Evolutionary conservation across 2,888 invertebrate genomes (phyloP), one percentile per base, ranked within the genome.

Genomic region (Dascillus cervinus): DNA sequence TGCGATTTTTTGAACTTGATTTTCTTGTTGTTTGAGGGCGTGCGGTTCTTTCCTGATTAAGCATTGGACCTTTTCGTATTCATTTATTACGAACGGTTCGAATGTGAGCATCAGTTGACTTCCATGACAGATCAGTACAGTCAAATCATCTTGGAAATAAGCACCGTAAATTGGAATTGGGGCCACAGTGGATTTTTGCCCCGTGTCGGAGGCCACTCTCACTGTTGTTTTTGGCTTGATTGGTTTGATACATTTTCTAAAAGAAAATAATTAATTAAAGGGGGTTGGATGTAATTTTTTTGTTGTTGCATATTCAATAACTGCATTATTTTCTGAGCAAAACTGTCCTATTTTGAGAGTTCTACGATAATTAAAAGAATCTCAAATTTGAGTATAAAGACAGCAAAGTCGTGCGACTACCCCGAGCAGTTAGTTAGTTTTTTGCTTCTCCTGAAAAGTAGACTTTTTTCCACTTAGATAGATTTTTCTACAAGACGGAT

Each of bases 141-240:
- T 64, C 4, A 65, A 53, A 4, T 64, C 54, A 11, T 58, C 62
- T 20, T 56, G 48, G 3, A 69, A 53, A 11, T 62, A 52, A 4
- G 66, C 71, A 10, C 68, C 66, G 31, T 70, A 39, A 27, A 80
- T 66, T 8, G 73, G 69, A 46, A 81, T 71, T 22, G 72, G 70
- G 39, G 67, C 62, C 3, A 73, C 69, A 3, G 62, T 53, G 21
- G 67, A 63, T 26, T 69, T 63, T 34, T 60, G 56, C 10, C 53
- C 55, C n/a, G 55, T 61, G 45, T 79, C 77, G 1, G 73, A 66
- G 0, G 72, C 73, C 9, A 82, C 69, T 56, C 73, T 70, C 9
- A 82, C 58, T 8, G 73, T 77, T 5, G 75, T 62, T 46, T 66
- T 70, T 3, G 81, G 79, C 60, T 79, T 79, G 1, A 80, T 44